A percentile compares a stretch with the other conserved stretches of the same genome.
Evolutionary conservation across 1,140 invertebrate genomes (phyloP).

Genomic region (Drosophila pruinosa): DNA sequence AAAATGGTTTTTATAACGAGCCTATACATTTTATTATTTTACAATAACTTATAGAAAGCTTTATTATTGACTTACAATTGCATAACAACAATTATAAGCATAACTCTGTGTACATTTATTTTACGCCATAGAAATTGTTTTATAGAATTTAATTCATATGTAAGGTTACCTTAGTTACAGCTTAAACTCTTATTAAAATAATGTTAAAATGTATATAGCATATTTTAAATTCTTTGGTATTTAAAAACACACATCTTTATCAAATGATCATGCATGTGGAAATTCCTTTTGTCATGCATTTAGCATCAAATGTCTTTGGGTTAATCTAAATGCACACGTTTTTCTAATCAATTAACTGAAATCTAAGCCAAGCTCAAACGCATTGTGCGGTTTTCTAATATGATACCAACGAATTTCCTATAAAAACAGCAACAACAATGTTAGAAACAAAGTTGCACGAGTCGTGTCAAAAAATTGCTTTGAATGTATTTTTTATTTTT

Average conservation of each 20-base stretch:
- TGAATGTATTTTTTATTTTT: constrained; percentile 50
- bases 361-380: constrained; percentile 43
- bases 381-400: constrained; percentile 60
- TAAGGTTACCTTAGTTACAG: too few species aligned
- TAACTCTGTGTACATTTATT: too few species aligned
- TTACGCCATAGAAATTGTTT: too few species aligned
- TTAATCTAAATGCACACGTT: constrained; percentile 46
- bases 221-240: neutral
- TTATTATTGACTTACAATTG: too few species aligned
- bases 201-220: too few species aligned
- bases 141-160: too few species aligned
- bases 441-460: constrained; percentile 55
- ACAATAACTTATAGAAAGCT: too few species aligned
- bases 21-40: too few species aligned
- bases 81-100: too few species aligned
- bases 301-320: constrained; percentile 2
- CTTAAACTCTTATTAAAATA: too few species aligned
- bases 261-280: neutral
- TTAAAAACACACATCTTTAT: neutral
- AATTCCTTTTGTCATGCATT: neutral
- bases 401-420: constrained; percentile 13
- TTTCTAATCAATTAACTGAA: constrained; percentile 72
- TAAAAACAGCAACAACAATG: constrained; percentile 5
- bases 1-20: too few species aligned
- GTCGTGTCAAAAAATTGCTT: constrained; percentile 71